Base-by-base conservation (phyloP, 2,888 invertebrate genomes). In the Liposcelis brunnea region DNA sequence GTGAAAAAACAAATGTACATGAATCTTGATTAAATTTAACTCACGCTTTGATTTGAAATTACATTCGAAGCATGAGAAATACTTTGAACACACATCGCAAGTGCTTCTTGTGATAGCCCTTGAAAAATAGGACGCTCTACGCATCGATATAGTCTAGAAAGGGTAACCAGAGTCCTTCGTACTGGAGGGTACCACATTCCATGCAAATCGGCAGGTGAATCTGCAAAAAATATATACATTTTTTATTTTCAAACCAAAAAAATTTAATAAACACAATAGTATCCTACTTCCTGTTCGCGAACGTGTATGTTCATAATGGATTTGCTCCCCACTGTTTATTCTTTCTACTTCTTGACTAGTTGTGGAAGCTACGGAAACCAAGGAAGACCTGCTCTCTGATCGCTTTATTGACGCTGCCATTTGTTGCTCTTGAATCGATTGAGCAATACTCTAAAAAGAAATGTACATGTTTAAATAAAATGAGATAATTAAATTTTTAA, bases 131-230 rank as follows among this genome's bases (percentile, higher is more conserved):
- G 80, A 52, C 82, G 77, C 65, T 97, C 97, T 8, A 98, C 74
- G 59, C 95, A 97, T 43, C 94, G 74, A 61, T 82, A 85, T 1
- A 93, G 71, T 49, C 97, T 79, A 0, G 97, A 95, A 2, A 98
- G 68, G 50, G 94, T 95, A 15, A 95, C 89, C 14, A 98, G 65
- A 0, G 97, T 94, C 37, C 98, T 70, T 14, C 97, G 72, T 0
- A 98, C 94, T 0, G 91, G 94, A 0, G 98, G 98, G 64, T 97
- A 98, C 98, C 98, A 98, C 93, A 98, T 93, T 19, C 97, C 98
- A 64, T 97, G 97, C 31, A 97, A 69, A 68, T 98, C 97, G 1
- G 95, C 91, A 0, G 93, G 89, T 0, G 89, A 87, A 58, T 79
- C 79, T 60, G 62, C 54, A 50, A 59, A 11, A n/a, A n/a, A n/a